Evolutionary conservation across 2,113 vertebrate genomes (phyloP), one percentile per base, ranked within the genome.

Genomic region (Psophia crepitans): DNA sequence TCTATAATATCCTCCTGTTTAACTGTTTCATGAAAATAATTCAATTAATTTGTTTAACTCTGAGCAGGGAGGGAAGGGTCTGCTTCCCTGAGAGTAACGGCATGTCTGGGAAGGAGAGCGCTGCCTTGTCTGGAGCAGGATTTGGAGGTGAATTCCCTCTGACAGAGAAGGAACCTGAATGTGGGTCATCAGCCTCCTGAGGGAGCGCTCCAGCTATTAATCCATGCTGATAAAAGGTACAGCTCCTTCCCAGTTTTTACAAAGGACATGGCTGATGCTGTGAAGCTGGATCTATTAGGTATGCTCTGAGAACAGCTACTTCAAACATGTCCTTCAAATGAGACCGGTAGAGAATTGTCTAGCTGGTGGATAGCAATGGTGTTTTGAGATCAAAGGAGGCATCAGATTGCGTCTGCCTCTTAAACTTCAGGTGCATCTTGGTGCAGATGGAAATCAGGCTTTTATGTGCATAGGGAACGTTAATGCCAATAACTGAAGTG

Each of bases 41-140:
- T 54, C 18, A 18, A 48, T 54, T 65, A 56, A 37, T 51, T 28
- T 66, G 49, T 53, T 77, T 65, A 51, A 54, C 76, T 71, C 75
- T 11, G n/a, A 51, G n/a, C 7, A 22, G 32, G 6, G 56, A 65
- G n/a, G 12, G 43, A 87, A 75, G 7, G 12, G 9, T 90, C n/a
- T 90, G 39, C 16, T 57, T 85, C 61, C 33, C 33, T 7, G 6
- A 65, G 39, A 53, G 17, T 44, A 26, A 48, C 1, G 0, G 27
- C 4, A 1, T 44, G 23, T 60, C 30, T 79, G 35, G 6, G 37
- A 6, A 54, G 11, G 18, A 61, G 5, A 35, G 5, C 0, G 0
- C 41, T 79, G 48, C 68, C 27, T 46, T 79, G 23, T 43, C 39
- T 79, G 57, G 43, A 51, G 48, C 0, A 0, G 60, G 54, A 57